Conservation (phyloP, 2,888 invertebrate species). For the Stictocephala bisonia region DNA sequence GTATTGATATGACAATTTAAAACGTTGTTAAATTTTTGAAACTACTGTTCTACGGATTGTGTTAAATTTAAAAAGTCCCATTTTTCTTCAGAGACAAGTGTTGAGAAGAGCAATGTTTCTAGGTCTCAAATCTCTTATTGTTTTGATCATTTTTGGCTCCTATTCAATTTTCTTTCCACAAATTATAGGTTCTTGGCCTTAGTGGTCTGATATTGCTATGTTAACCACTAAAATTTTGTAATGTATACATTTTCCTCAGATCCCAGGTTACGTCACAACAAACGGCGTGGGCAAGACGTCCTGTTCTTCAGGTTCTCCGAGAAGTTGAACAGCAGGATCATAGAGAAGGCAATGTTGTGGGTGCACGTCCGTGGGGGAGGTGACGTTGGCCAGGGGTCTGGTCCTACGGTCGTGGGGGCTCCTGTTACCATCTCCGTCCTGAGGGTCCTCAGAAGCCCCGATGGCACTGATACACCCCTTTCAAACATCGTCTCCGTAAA, state of each 20-base stretch:
- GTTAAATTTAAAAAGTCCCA: too few relatives aligned
- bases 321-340: slow-evolving; percentile 76
- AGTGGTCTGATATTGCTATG: too few relatives aligned
- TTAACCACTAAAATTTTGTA: background rate
- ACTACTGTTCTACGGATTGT: too few relatives aligned
- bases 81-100: too few relatives aligned
- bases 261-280: slow-evolving; percentile 73
- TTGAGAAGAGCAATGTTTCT: too few relatives aligned
- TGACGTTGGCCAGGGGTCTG: slow-evolving; percentile 61
- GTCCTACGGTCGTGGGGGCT: slow-evolving; percentile 62
- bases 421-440: slow-evolving; percentile 64
- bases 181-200: too few relatives aligned
- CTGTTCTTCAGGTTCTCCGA: slow-evolving; percentile 79
- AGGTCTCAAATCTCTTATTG: too few relatives aligned
- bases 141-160: slow-evolving; percentile 36
- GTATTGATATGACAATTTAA: too few relatives aligned
- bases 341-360: slow-evolving; percentile 77
- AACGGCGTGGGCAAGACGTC: slow-evolving; percentile 73
- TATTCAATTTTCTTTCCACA: too few relatives aligned
- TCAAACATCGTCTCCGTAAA: slow-evolving; percentile 38
- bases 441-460: slow-evolving; percentile 60
- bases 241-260: slow-evolving; percentile 65
- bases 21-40: too few relatives aligned
- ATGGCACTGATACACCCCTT: slow-evolving; percentile 49
- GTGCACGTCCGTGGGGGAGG: slow-evolving; percentile 70